Percentiles rank a stretch among this genome's conserved stretches.
Evolutionary conservation across 1,140 invertebrate genomes (phyloP).

Genomic region (Drosophila truncata): DNA sequence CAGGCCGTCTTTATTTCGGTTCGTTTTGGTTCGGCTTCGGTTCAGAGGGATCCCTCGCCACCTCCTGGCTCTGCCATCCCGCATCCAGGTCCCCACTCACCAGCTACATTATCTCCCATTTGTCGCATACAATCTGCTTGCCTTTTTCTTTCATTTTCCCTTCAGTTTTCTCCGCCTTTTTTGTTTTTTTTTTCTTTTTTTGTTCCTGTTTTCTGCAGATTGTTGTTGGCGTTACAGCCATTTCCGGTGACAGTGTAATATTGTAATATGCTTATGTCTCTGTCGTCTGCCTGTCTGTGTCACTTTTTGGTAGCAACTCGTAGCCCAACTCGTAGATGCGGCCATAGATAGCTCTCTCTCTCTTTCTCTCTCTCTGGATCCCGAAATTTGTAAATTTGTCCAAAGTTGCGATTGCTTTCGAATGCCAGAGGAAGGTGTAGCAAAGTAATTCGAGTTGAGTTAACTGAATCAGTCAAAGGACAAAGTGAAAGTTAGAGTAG

Average conservation of each 20-base stretch:
- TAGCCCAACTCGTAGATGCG: constrained; percentile 34
- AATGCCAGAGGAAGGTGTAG: not conserved
- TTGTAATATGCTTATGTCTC: constrained; percentile 83
- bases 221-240: constrained; percentile 56
- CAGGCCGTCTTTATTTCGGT: constrained; percentile 68
- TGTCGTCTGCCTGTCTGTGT: constrained; percentile 58
- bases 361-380: too few species aligned
- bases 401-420: constrained; percentile 20
- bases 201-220: constrained; percentile 13
- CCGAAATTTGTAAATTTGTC: constrained; percentile 36
- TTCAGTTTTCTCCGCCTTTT: constrained; percentile 5
- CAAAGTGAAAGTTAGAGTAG: constrained; percentile 7
- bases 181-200: not conserved
- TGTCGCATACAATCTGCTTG: constrained; percentile 82
- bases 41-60: constrained; percentile 28
- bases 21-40: constrained; percentile 18
- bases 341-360: constrained; percentile 51
- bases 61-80: constrained; percentile 20
- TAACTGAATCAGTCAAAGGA: constrained; percentile 7
- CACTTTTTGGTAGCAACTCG: constrained; percentile 40
- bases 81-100: constrained; percentile 43
- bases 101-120: constrained; percentile 82
- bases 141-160: constrained; percentile 44
- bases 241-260: constrained; percentile 83
- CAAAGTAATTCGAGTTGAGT: constrained; percentile 4